Percentiles rank a stretch among this genome's conserved stretches.
These are phyloP conservation scores for Phalloptychus januarius DNA, from an alignment of 2,797 vertebrate species.

Conservation along the genomic window DNA sequence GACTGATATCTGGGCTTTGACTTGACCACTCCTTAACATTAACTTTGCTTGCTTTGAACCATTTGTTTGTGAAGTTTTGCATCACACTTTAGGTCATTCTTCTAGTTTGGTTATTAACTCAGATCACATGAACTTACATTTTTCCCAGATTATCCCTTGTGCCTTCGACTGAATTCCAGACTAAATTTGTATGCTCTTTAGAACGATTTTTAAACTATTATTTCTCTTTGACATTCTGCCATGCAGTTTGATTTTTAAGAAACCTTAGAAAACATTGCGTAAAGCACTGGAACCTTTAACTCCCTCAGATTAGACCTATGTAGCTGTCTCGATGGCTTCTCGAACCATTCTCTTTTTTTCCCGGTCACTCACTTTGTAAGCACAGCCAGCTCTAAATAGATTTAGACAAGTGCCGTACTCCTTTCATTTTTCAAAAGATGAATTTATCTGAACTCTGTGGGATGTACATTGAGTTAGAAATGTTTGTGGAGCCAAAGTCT, in stretches of 20 bases:
- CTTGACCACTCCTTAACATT: background rate
- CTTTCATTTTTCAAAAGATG: background rate
- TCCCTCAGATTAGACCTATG: background rate
- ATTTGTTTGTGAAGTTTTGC: background rate
- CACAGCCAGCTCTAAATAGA: background rate
- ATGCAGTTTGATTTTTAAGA: background rate
- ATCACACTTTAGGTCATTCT: background rate
- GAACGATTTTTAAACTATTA: background rate
- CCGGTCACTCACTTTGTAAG: background rate
- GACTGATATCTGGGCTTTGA: background rate
- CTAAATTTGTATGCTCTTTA: background rate
- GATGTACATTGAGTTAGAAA: background rate
- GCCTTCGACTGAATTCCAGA: background rate
- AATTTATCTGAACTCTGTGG: background rate
- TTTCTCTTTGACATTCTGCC: background rate
- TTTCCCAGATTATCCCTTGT: background rate
- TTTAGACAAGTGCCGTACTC: background rate
- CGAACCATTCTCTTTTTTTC: background rate
- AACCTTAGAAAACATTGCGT: background rate
- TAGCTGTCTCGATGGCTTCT: background rate
- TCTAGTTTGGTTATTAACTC: background rate
- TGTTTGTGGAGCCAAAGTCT: background rate
- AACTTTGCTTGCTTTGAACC: background rate
- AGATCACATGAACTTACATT: background rate
- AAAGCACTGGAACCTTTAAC: background rate